Evolutionary conservation across 2,888 invertebrate species (phyloP).

Genomic region (Ferdinandea cuprea): DNA sequence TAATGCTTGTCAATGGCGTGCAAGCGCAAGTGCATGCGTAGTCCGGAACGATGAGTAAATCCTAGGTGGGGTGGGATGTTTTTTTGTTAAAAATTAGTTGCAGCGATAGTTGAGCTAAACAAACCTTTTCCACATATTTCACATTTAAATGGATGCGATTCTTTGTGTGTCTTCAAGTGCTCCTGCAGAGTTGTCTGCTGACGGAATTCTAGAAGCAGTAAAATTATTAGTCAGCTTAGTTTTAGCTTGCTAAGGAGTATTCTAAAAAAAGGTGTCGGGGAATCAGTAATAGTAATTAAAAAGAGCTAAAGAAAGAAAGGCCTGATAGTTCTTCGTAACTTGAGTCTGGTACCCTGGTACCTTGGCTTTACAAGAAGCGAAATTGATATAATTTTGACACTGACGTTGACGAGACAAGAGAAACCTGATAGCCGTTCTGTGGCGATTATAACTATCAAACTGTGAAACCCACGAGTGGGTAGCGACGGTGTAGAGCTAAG

Average conservation of each 20-base stretch:
- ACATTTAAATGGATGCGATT: slow-evolving; percentile 77
- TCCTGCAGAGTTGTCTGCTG: slow-evolving; percentile 76
- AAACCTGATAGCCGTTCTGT: no score
- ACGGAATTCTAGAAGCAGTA: slow-evolving; percentile 72
- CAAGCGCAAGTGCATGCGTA: slow-evolving; percentile 72
- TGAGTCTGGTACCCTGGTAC: no score
- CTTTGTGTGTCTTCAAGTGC: slow-evolving; percentile 75
- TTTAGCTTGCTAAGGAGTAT: neutral
- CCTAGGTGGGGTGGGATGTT: slow-evolving; percentile 24
- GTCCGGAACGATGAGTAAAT: slow-evolving; percentile 76
- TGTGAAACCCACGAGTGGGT: no score
- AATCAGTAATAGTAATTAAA: no score
- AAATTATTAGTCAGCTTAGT: neutral
- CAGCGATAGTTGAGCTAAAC: neutral
- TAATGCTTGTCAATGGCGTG: slow-evolving; percentile 61
- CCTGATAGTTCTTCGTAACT: no score
- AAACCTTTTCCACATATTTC: slow-evolving; percentile 76
- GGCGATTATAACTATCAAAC: no score
- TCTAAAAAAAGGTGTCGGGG: neutral
- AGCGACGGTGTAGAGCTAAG: no score
- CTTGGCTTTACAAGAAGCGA: no score
- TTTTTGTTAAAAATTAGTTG: neutral
- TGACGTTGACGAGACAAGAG: no score
- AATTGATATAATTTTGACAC: no score
- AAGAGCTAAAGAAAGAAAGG: no score